Evolutionary conservation across 2,888 invertebrate species (phyloP).

Genomic region (Amiota communis): DNA sequence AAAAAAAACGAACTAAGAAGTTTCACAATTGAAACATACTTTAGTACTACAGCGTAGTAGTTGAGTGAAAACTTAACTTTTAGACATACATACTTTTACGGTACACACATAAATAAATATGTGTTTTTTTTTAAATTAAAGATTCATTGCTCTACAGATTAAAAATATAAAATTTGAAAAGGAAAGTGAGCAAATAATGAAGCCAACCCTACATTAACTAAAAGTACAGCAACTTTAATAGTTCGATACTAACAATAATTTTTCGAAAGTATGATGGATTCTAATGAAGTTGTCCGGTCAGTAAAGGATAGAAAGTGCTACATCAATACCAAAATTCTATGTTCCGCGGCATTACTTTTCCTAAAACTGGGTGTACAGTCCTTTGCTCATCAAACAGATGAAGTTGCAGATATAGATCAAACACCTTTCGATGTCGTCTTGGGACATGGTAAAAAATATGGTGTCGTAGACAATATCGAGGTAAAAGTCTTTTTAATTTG

Average conservation of each 20-base stretch:
- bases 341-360: constrained; percentile 44
- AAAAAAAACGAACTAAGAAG: no score
- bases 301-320: constrained; percentile 47
- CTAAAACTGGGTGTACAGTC: constrained; percentile 45
- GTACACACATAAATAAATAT: no score
- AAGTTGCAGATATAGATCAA: not conserved
- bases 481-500: constrained; percentile 46
- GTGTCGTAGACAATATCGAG: constrained; percentile 66
- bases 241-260: no score
- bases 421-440: constrained; percentile 35
- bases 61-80: no score
- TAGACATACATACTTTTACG: no score
- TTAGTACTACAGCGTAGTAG: no score
- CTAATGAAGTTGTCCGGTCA: constrained; percentile 51
- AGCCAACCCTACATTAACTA: not conserved
- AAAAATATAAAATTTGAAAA: not conserved
- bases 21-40: no score
- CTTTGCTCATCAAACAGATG: constrained; percentile 35
- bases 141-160: no score
- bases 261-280: no score
- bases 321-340: constrained; percentile 50
- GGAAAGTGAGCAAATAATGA: not conserved
- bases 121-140: no score
- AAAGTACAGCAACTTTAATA: not conserved
- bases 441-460: constrained; percentile 41